phyloP scores from a whole-genome alignment of 2,888 invertebrate genomes.

The Apodemia mormo region DNA sequence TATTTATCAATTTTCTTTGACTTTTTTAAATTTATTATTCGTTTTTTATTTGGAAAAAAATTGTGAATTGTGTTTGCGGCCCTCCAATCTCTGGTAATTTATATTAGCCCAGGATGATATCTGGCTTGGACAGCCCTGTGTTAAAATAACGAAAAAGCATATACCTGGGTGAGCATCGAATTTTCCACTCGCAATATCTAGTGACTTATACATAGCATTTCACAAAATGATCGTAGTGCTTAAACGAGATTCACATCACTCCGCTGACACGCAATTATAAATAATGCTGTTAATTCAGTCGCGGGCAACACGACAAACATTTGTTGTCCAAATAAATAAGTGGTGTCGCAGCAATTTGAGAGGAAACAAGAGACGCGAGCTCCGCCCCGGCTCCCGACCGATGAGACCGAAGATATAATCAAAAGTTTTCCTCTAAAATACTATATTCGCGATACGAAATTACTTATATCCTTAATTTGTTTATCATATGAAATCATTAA shows the following conservation, averaged over 20 bases:
- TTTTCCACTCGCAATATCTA: not conserved
- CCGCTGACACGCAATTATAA: conserved; percentile 6
- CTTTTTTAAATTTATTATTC: too few relatives aligned
- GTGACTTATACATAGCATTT: not conserved
- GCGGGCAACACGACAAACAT: not conserved
- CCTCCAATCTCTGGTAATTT: too few relatives aligned
- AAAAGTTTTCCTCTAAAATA: not conserved
- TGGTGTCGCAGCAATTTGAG: not conserved
- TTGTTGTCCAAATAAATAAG: not conserved
- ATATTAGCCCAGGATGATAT: too few relatives aligned
- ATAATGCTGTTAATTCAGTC: conserved; percentile 12
- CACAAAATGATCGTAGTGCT: not conserved
- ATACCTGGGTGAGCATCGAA: not conserved
- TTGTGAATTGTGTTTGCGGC: too few relatives aligned
- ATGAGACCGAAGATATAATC: not conserved
- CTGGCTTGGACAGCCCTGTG: too few relatives aligned
- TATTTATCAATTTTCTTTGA: too few relatives aligned
- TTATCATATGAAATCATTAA: too few relatives aligned
- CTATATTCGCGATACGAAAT: not conserved
- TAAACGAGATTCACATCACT: not conserved
- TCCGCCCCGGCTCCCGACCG: not conserved
- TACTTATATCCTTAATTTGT: not conserved
- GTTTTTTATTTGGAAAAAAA: too few relatives aligned
- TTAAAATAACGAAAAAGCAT: too few relatives aligned
- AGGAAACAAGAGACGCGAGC: too few relatives aligned